Evolutionary conservation across 64 coral and sea anemone genomes (phyloP).

Genomic region (Pachyseris speciosa): DNA sequence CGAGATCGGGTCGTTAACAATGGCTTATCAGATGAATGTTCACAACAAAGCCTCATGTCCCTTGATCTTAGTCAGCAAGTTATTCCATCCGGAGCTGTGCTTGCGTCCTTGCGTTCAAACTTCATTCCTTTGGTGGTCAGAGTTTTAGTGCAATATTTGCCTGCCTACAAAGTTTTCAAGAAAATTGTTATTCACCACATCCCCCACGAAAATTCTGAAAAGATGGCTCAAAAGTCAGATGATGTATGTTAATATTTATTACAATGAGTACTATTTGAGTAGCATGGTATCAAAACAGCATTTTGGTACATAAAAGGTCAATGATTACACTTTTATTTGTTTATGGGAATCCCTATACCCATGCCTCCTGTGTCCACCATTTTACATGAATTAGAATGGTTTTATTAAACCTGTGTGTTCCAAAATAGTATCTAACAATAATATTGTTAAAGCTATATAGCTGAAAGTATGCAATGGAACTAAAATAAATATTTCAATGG

Average conservation of each 20-base stretch:
- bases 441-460: too few relatives aligned
- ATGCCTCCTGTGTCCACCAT: too few relatives aligned
- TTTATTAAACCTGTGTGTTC: too few relatives aligned
- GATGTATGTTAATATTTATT: background rate
- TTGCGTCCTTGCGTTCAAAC: background rate
- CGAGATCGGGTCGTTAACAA: background rate
- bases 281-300: too few relatives aligned
- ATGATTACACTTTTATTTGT: too few relatives aligned
- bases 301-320: too few relatives aligned
- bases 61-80: background rate
- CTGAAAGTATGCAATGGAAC: too few relatives aligned
- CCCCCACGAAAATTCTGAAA: background rate
- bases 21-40: background rate
- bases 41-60: background rate
- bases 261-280: background rate
- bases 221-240: background rate
- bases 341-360: too few relatives aligned
- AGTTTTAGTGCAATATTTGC: background rate
- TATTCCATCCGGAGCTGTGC: constrained; percentile 8
- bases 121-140: background rate
- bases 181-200: background rate
- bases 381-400: too few relatives aligned
- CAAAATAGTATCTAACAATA: too few relatives aligned
- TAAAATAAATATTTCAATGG: too few relatives aligned
- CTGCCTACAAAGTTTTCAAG: background rate